Evolutionary conservation across 1,140 invertebrate species (phyloP).

Genomic region (Drosophila sturtevanti): DNA sequence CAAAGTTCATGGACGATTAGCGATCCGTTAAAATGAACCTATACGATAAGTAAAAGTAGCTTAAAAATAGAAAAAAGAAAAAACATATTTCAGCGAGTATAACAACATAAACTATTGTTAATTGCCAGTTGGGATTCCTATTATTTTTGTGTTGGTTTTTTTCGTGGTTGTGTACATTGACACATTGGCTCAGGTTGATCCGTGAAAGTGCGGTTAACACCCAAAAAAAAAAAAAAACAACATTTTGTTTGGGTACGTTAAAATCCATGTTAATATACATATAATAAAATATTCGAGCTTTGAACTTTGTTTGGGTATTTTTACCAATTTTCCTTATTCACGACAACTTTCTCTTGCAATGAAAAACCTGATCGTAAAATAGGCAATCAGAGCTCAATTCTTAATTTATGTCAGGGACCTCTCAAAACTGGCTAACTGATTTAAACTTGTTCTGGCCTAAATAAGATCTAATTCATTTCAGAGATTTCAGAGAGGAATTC

Average conservation of each 20-base stretch:
- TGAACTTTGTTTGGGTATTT: slow-evolving; percentile 49
- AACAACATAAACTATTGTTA: slow-evolving; percentile 57
- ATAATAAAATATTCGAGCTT: slow-evolving; percentile 34
- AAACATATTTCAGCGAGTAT: slow-evolving; percentile 59
- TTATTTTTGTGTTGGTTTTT: slow-evolving; percentile 11
- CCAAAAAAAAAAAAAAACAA: too few species aligned
- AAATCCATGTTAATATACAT: slow-evolving; percentile 19
- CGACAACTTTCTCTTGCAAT: slow-evolving; percentile 38
- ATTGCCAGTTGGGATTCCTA: slow-evolving; percentile 32
- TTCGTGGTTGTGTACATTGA: slow-evolving; percentile 56
- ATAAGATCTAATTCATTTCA: slow-evolving; percentile 22
- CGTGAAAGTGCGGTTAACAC: slow-evolving; percentile 71
- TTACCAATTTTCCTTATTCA: background rate
- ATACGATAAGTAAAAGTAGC: slow-evolving; percentile 77
- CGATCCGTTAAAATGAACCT: slow-evolving; percentile 70
- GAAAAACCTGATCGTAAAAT: slow-evolving; percentile 46
- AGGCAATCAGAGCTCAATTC: slow-evolving; percentile 24
- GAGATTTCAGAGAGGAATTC: background rate
- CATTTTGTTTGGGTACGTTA: slow-evolving; percentile 66
- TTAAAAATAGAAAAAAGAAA: slow-evolving; percentile 41
- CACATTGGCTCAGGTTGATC: slow-evolving; percentile 43
- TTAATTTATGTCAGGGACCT: slow-evolving; percentile 70
- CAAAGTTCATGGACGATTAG: slow-evolving; percentile 72
- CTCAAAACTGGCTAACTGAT: slow-evolving; percentile 38
- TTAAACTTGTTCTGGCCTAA: slow-evolving; percentile 55